Percentiles rank a stretch among this genome's conserved stretches.
Conservation (phyloP, 2,113 vertebrate genomes). For the Danionella cerebrum region DNA sequence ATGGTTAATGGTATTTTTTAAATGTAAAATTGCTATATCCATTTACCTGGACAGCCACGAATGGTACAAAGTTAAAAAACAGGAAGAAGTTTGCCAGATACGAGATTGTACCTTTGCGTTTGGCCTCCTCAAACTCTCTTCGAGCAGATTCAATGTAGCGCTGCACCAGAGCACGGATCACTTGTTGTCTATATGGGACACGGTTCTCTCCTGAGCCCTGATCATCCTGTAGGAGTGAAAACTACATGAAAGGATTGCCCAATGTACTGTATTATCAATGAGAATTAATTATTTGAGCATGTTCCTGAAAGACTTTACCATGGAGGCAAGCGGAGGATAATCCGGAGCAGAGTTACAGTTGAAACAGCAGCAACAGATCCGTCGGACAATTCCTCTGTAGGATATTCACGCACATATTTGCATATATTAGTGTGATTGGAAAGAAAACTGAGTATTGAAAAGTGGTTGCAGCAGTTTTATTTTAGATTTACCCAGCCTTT, state of each 20-base stretch:
- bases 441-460: no score
- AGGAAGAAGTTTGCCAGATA: not conserved
- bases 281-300: no score
- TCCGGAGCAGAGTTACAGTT: slow-evolving; percentile 52
- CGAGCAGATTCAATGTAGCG: slow-evolving; percentile 79
- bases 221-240: slow-evolving; percentile 28
- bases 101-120: slow-evolving; percentile 70
- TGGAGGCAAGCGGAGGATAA: slow-evolving; percentile 65
- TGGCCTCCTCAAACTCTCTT: slow-evolving; percentile 78
- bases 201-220: slow-evolving; percentile 24
- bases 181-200: slow-evolving; percentile 69
- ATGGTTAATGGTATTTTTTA: no score
- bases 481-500: no score
- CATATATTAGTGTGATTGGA: slow-evolving; percentile 7
- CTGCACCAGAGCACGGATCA: slow-evolving; percentile 78
- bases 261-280: no score
- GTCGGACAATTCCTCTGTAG: slow-evolving; percentile 60
- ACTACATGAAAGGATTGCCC: no score
- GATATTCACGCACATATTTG: no score
- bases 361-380: slow-evolving; percentile 73
- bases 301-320: slow-evolving; percentile 53
- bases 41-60: no score
- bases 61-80: no score
- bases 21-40: no score
- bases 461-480: no score